Evolutionary conservation across 2,797 vertebrate species (phyloP).

Genomic region (Phaenicophaeus curvirostris): DNA sequence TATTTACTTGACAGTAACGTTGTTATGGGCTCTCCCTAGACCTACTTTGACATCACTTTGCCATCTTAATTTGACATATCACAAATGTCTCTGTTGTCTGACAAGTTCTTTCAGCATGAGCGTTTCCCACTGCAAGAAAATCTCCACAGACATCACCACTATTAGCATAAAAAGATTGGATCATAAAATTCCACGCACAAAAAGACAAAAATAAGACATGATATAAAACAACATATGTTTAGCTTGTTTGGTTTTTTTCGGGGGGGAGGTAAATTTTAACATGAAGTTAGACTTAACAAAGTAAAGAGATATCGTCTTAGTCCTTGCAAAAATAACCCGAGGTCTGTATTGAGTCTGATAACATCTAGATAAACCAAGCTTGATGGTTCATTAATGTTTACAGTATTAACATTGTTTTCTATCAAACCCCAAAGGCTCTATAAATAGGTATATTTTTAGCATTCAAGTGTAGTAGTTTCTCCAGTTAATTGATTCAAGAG

Average conservation of each 20-base stretch:
- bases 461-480: neutral
- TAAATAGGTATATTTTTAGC: neutral
- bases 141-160: conserved; percentile 1
- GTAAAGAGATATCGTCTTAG: neutral
- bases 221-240: neutral
- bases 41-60: conserved; percentile 51
- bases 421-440: neutral
- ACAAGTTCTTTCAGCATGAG: conserved; percentile 49
- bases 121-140: conserved; percentile 22
- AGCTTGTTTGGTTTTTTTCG: neutral
- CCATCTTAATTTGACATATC: conserved; percentile 60
- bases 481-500: neutral
- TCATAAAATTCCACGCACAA: conserved; percentile 1
- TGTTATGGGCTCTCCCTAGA: conserved; percentile 54
- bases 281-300: neutral
- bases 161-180: neutral
- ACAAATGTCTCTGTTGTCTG: conserved; percentile 52
- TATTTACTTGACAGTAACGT: conserved; percentile 62
- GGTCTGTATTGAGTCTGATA: neutral
- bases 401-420: neutral
- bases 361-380: neutral
- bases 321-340: neutral
- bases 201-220: neutral
- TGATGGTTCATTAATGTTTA: neutral
- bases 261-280: neutral